Conservation (phyloP, 2,113 vertebrate species). For the Vireo altiloquus region DNA sequence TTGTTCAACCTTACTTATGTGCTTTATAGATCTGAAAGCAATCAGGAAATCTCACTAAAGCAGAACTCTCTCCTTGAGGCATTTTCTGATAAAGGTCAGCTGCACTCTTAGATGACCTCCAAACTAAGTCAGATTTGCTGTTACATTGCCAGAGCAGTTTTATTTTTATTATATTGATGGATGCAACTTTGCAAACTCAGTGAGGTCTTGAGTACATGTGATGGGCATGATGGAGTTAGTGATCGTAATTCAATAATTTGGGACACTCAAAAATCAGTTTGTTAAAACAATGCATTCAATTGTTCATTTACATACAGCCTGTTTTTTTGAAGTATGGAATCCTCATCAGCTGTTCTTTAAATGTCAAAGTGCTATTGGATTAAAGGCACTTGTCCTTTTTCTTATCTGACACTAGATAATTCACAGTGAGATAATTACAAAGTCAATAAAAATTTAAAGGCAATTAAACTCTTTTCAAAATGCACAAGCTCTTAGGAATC, state of each 20-base stretch:
- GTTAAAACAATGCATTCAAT: neutral
- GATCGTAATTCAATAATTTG: neutral
- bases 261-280: neutral
- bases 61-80: neutral
- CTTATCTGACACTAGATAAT: neutral
- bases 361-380: neutral
- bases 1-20: fast-evolving
- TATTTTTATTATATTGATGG: neutral
- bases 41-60: neutral
- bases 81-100: neutral
- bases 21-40: neutral
- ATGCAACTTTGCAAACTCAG: neutral
- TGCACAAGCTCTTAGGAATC: neutral
- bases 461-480: neutral
- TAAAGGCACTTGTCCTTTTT: neutral
- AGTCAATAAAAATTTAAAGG: neutral
- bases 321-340: neutral
- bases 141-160: neutral
- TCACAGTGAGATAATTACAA: neutral
- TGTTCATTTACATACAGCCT: neutral
- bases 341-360: neutral
- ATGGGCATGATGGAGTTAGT: neutral
- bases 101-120: neutral
- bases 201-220: neutral
- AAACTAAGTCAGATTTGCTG: neutral